These are phyloP conservation scores for Luffia ferchaultella DNA, from an alignment of 2,888 invertebrate species.

Conservation along the genomic window DNA sequence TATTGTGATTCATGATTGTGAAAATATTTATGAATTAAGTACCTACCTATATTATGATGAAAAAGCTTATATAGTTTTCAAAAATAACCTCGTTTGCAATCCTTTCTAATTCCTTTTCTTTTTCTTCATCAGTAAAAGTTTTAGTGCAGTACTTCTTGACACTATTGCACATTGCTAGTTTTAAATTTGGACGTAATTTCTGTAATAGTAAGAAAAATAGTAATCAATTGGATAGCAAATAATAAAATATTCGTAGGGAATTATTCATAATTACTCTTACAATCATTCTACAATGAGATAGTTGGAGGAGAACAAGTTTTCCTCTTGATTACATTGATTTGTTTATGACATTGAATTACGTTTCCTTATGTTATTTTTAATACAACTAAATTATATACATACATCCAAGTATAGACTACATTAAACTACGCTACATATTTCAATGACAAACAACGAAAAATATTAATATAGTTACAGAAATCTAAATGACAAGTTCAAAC, in stretches of 20 bases:
- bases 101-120: conserved; percentile 43
- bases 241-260: not conserved
- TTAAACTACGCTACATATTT: too few species aligned
- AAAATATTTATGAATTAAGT: not conserved
- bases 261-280: not conserved
- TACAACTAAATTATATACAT: not conserved
- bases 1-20: not conserved
- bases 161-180: too few species aligned
- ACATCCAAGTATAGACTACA: too few species aligned
- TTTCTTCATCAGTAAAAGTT: conserved; percentile 30
- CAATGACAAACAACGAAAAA: too few species aligned
- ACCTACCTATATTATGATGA: not conserved
- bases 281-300: too few species aligned
- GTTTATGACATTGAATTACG: not conserved
- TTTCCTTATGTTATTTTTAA: not conserved
- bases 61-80: not conserved
- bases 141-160: not conserved
- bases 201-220: too few species aligned
- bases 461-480: too few species aligned
- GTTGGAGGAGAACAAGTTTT: not conserved
- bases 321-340: not conserved
- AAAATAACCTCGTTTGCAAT: conserved; percentile 36
- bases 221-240: not conserved
- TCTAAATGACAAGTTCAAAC: too few species aligned
- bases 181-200: too few species aligned